Percentiles rank a stretch among this genome's conserved stretches.
These are phyloP conservation scores for Kryptopterus vitreolus DNA, from an alignment of 2,797 vertebrate species.

Conservation along the genomic window DNA sequence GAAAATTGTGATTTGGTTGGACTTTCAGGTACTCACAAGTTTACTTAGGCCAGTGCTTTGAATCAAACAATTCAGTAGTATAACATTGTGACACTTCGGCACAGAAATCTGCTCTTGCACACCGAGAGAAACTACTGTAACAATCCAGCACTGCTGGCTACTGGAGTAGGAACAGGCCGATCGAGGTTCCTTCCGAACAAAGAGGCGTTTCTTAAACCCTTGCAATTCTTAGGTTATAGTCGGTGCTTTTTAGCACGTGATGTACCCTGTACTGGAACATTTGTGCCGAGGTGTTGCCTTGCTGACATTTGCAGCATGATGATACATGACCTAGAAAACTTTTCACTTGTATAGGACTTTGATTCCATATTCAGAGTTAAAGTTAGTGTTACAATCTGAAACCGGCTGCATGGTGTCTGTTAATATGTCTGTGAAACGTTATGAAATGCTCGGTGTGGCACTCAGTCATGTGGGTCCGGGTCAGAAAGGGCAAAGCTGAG, in stretches of 20 bases:
- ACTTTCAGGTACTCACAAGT: neutral
- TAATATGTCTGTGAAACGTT: slow-evolving; percentile 33
- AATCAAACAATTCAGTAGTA: neutral
- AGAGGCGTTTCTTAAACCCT: slow-evolving; percentile 55
- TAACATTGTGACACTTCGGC: neutral
- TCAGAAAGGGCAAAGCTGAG: slow-evolving; percentile 42
- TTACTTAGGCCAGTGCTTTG: neutral
- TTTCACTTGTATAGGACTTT: neutral
- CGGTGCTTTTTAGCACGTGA: slow-evolving; percentile 35
- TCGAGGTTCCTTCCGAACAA: slow-evolving; percentile 48
- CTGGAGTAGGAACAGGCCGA: slow-evolving; percentile 47
- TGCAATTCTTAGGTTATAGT: slow-evolving; percentile 35
- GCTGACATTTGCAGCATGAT: slow-evolving; percentile 19
- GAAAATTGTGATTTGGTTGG: neutral
- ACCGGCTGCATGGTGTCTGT: slow-evolving; percentile 15
- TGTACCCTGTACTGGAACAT: slow-evolving; percentile 16
- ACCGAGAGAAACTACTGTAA: slow-evolving; percentile 26
- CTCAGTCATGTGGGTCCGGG: slow-evolving; percentile 37
- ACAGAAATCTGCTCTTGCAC: slow-evolving; percentile 6
- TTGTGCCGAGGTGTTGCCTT: slow-evolving; percentile 61
- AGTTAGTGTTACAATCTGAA: slow-evolving; percentile 12
- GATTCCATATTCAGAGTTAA: slow-evolving; percentile 2
- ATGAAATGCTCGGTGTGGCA: slow-evolving; percentile 24
- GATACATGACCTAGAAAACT: slow-evolving; percentile 4
- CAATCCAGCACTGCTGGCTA: slow-evolving; percentile 35